Percentiles rank a stretch among this genome's conserved stretches.
These are phyloP conservation scores for Micronycteris hirsuta DNA, from an alignment of 2,113 vertebrate genomes.

Conservation along the genomic window DNA sequence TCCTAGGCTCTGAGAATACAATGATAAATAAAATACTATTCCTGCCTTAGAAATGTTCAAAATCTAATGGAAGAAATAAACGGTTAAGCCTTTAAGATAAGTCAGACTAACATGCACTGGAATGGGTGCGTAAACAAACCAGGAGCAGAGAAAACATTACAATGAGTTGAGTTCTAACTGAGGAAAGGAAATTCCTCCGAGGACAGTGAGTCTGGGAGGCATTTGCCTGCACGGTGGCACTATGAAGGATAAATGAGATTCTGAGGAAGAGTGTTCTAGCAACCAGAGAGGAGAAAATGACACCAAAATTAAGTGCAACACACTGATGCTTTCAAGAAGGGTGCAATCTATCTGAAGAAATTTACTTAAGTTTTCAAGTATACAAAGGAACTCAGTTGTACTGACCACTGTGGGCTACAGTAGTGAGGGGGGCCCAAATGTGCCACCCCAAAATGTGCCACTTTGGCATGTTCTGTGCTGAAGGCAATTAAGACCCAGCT, in stretches of 20 bases:
- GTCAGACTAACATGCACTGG: neutral
- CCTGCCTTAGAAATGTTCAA: neutral
- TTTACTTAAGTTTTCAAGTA: neutral
- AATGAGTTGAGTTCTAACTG: neutral
- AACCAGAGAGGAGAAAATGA: neutral
- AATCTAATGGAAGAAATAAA: neutral
- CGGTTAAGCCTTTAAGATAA: neutral
- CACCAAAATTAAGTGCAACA: neutral
- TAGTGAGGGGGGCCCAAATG: neutral
- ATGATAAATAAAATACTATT: neutral
- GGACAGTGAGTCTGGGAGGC: neutral
- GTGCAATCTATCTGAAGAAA: neutral
- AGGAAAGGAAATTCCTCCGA: neutral
- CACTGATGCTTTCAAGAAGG: neutral
- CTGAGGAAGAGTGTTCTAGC: neutral
- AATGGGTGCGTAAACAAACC: neutral
- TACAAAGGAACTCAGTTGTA: neutral
- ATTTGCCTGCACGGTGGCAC: neutral
- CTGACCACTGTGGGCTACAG: neutral
- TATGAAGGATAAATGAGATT: neutral
- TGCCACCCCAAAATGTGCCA: neutral
- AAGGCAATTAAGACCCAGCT: neutral
- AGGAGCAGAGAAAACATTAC: neutral
- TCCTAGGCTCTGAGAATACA: neutral
- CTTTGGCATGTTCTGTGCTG: neutral